These are phyloP conservation scores for Stichopus chloronotus DNA, from an alignment of 35 echinoderm and acorn worm genomes.

Conservation along the genomic window DNA sequence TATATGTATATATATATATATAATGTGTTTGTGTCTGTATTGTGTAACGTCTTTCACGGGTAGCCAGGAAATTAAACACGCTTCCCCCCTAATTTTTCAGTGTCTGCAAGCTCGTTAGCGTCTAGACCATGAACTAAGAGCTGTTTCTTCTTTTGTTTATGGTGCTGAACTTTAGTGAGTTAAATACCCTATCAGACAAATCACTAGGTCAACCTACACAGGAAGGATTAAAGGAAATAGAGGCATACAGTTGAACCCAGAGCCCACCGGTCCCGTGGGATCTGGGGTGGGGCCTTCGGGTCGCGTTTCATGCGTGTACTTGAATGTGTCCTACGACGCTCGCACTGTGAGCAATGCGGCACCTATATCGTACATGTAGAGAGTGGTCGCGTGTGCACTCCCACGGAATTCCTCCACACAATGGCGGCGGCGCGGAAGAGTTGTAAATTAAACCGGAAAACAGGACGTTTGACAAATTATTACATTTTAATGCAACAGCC, in stretches of 20 bases:
- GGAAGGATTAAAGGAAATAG: not conserved
- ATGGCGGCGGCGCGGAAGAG: conserved; percentile 16
- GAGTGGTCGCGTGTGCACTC: not conserved
- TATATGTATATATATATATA: too few species aligned
- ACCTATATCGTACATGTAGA: too few species aligned
- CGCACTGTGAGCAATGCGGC: not conserved
- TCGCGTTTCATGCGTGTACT: not conserved
- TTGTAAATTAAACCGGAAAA: conserved; percentile 37
- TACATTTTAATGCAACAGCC: conserved; percentile 27
- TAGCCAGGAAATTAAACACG: too few species aligned
- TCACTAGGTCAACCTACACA: not conserved
- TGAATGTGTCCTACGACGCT: not conserved
- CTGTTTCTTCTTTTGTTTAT: too few species aligned
- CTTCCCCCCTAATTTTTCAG: too few species aligned
- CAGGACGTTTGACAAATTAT: conserved; percentile 49
- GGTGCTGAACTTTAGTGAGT: not conserved
- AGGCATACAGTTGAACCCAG: not conserved
- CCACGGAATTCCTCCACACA: conserved; percentile 36
- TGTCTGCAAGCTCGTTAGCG: too few species aligned
- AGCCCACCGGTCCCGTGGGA: conserved; percentile 18
- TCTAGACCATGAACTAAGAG: too few species aligned
- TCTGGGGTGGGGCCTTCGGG: conserved; percentile 19
- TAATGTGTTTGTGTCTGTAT: too few species aligned
- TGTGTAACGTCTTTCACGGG: too few species aligned
- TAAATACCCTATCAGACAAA: conserved; percentile 28